These are phyloP conservation scores for Dicaeum eximium DNA, from an alignment of 2,113 vertebrate species.

Conservation along the genomic window DNA sequence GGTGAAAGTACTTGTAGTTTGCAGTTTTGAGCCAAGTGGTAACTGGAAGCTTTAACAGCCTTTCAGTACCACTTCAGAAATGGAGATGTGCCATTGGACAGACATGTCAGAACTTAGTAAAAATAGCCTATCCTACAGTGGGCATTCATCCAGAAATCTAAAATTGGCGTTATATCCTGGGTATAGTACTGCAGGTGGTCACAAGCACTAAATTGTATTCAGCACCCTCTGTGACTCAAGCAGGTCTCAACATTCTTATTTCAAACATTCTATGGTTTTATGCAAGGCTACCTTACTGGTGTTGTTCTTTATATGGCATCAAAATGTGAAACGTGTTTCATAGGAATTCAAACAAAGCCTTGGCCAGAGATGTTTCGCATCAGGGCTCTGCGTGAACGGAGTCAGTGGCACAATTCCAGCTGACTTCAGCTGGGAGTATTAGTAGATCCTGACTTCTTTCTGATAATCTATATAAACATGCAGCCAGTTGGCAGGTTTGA, in stretches of 20 bases:
- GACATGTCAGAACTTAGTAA: slow-evolving; percentile 36
- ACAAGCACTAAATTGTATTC: background rate
- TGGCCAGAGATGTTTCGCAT: background rate
- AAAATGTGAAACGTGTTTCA: background rate
- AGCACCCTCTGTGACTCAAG: background rate
- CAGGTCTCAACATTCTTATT: background rate
- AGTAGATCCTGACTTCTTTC: background rate
- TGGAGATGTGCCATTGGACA: background rate
- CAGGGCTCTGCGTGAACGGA: background rate
- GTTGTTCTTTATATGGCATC: background rate
- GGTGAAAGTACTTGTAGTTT: background rate
- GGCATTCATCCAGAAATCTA: slow-evolving; percentile 35
- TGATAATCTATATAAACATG: background rate
- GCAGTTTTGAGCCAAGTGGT: background rate
- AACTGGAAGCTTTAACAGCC: background rate
- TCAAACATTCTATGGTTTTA: background rate
- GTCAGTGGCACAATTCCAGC: background rate
- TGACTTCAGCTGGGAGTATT: background rate
- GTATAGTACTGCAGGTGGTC: background rate
- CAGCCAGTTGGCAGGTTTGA: background rate
- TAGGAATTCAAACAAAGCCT: background rate
- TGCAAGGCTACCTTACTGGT: background rate
- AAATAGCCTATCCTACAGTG: background rate
- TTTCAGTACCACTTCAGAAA: background rate
- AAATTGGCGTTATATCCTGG: slow-evolving; percentile 43